A percentile compares a stretch with the other conserved stretches of the same genome.
phyloP scores from a whole-genome alignment of 1,140 invertebrate species.

The Teleopsis dalmanni region DNA sequence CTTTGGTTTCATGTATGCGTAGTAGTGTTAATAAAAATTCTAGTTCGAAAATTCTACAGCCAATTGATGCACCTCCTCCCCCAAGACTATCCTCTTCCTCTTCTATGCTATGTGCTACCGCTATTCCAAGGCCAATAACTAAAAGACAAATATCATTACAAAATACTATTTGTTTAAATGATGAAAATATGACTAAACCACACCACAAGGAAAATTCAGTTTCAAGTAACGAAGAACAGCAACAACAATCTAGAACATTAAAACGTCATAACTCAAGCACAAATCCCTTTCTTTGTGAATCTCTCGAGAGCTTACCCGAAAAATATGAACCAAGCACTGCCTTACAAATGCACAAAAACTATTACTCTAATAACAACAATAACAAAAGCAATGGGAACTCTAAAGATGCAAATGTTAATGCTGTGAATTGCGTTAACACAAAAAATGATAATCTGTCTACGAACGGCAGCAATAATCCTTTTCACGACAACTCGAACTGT shows the following conservation, averaged over 20 bases:
- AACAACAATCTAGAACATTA: conserved; percentile 9
- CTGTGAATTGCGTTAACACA: too few species aligned
- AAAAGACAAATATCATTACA: conserved; percentile 28
- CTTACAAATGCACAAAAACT: conserved; percentile 7
- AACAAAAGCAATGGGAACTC: background rate
- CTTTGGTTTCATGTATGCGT: conserved; percentile 15
- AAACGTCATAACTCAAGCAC: conserved; percentile 36
- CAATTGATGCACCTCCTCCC: conserved; percentile 40
- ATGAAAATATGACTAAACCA: background rate
- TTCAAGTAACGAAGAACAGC: conserved; percentile 19
- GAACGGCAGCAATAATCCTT: background rate
- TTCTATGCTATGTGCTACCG: conserved; percentile 22
- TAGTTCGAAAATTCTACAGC: conserved; percentile 21
- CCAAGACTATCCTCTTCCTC: conserved; percentile 33
- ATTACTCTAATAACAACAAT: background rate
- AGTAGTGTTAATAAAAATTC: background rate
- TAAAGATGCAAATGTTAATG: too few species aligned
- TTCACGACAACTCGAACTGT: background rate
- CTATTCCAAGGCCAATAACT: conserved; percentile 32
- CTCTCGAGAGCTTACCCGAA: conserved; percentile 17
- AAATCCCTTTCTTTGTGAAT: conserved; percentile 39
- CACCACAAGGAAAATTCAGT: conserved; percentile 10
- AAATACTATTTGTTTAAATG: background rate
- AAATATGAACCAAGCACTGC: conserved; percentile 10
- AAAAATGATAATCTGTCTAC: background rate